Conservation (phyloP, 2,888 invertebrate species). For the Microplitis deprimator region DNA sequence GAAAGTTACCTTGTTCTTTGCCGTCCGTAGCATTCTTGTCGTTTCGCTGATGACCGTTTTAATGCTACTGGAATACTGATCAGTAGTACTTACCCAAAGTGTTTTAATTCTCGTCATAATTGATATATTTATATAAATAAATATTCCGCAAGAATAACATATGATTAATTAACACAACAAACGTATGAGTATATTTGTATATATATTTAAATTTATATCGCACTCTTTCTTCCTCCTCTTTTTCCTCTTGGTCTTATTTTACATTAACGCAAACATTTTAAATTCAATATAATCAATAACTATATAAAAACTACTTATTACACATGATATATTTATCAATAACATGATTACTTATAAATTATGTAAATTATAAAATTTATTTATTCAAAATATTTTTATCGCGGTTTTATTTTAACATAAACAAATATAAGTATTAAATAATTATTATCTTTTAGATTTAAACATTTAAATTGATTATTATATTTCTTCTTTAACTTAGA, state of each 20-base stretch:
- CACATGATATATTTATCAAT: background rate
- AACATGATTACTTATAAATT: background rate
- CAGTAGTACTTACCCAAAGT: conserved; percentile 42
- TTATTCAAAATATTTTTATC: too few species aligned
- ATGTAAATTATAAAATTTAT: background rate
- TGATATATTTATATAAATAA: conserved; percentile 21
- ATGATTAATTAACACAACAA: conserved; percentile 23
- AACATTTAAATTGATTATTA: too few species aligned
- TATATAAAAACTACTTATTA: background rate
- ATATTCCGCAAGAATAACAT: conserved; percentile 4
- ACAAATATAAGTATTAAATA: too few species aligned
- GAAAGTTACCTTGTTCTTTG: conserved; percentile 50
- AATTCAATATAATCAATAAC: background rate
- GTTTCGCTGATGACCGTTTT: conserved; percentile 48
- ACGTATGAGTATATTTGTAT: too few species aligned
- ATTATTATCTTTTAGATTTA: too few species aligned
- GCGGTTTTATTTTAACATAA: too few species aligned
- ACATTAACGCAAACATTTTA: conserved; percentile 14
- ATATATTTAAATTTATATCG: background rate
- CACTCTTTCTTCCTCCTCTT: conserved; percentile 9
- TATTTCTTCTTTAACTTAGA: too few species aligned
- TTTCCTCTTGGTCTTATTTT: background rate
- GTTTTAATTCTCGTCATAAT: conserved; percentile 48
- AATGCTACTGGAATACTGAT: conserved; percentile 50
- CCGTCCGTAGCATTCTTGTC: conserved; percentile 54